phyloP scores from a whole-genome alignment of 2,113 vertebrate species.

The Poecilia latipinna region DNA sequence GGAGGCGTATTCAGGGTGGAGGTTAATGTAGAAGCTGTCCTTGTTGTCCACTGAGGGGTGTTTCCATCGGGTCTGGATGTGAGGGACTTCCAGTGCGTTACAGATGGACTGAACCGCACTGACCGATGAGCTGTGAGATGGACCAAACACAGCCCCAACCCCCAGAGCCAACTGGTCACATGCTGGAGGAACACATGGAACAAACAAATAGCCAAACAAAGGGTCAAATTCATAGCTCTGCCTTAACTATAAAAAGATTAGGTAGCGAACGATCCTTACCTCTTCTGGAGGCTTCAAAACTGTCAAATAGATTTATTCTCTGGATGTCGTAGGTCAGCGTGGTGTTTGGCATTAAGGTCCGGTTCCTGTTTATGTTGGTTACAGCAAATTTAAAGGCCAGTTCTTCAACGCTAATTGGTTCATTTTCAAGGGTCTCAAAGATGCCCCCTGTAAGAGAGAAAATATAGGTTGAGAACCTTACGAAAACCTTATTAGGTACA shows the following conservation, averaged over 20 bases:
- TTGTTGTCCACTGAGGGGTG: conserved; percentile 93
- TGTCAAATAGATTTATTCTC: conserved; percentile 97
- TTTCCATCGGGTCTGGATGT: conserved; percentile 98
- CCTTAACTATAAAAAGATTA: background rate
- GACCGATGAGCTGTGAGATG: conserved; percentile 94
- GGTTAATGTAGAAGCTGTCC: conserved; percentile 96
- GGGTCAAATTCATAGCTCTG: background rate
- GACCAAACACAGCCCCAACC: conserved; percentile 94
- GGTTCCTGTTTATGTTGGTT: conserved; percentile 96
- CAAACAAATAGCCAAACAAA: background rate
- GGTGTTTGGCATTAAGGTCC: conserved; percentile 97
- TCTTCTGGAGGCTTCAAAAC: conserved; percentile 96
- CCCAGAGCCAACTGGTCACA: conserved; percentile 97
- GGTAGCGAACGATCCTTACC: conserved; percentile 76
- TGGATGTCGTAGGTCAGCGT: conserved; percentile 99
- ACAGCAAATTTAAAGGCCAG: conserved; percentile 99
- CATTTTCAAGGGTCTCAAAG: conserved; percentile 97
- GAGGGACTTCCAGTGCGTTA: conserved; percentile 97
- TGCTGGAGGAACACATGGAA: conserved; percentile 72
- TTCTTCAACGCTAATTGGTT: conserved; percentile 95
- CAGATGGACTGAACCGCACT: conserved; percentile 98
- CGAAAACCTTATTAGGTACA: background rate
- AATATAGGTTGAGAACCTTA: conserved; percentile 1
- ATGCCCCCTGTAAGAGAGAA: conserved; percentile 88
- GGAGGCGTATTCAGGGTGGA: conserved; percentile 93